phyloP scores from a whole-genome alignment of 2,888 invertebrate genomes.

The Heteromyza rotundicornis region DNA sequence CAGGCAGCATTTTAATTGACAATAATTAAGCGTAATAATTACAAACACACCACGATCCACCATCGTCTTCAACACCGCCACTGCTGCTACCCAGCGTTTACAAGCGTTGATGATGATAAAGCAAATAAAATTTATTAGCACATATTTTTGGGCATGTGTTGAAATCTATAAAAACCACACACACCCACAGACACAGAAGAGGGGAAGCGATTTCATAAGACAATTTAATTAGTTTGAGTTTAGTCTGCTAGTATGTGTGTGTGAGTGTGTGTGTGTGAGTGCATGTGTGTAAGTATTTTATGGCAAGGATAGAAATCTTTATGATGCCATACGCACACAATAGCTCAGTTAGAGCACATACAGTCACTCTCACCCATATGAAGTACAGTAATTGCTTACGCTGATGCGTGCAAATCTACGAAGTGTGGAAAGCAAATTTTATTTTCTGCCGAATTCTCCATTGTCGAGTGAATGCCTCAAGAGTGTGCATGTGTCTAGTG shows the following conservation, averaged over 20 bases:
- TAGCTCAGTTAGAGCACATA: neutral
- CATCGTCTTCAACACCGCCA: neutral
- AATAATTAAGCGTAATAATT: neutral
- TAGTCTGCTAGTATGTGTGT: neutral
- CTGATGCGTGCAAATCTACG: constrained; percentile 1
- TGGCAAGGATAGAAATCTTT: neutral
- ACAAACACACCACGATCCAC: no score
- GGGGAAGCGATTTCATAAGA: neutral
- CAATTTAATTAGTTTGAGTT: neutral
- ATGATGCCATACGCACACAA: neutral
- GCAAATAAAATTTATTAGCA: neutral
- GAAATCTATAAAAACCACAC: neutral
- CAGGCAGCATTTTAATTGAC: neutral
- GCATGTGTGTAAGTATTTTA: constrained; percentile 40
- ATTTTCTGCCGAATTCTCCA: no score
- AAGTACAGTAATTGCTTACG: neutral
- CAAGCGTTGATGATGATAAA: no score
- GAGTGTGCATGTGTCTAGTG: no score
- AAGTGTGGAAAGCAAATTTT: no score
- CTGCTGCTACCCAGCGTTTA: neutral
- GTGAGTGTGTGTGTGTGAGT: neutral
- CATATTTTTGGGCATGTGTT: constrained; percentile 1
- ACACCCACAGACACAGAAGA: no score
- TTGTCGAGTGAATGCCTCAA: no score
- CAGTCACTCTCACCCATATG: neutral